Evolutionary conservation across 2,888 invertebrate species (phyloP).

Genomic region (Drosophila anomalata): DNA sequence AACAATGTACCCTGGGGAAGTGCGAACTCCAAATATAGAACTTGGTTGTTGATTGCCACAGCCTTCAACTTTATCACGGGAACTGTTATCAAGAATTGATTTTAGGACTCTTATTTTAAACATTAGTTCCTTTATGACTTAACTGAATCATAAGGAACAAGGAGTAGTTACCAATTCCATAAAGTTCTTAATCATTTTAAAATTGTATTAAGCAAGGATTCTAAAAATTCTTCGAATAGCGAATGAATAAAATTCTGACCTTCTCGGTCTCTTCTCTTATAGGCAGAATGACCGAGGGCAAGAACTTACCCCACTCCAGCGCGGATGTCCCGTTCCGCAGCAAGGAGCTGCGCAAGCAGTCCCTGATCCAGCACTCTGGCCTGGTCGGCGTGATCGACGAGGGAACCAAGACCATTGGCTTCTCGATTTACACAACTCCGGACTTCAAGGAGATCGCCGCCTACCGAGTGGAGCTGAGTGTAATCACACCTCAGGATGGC

Average conservation of each 20-base stretch:
- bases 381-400: constrained; percentile 97
- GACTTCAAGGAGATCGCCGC: constrained; percentile 91
- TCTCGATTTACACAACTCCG: constrained; percentile 91
- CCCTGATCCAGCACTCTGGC: constrained; percentile 63
- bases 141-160: neutral
- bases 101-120: constrained; percentile 11
- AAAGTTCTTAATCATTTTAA: neutral
- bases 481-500: constrained; percentile 92
- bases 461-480: constrained; percentile 92
- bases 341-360: constrained; percentile 69
- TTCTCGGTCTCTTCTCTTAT: neutral
- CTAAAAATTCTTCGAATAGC: too few species aligned
- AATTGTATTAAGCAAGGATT: too few species aligned
- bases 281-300: constrained; percentile 72
- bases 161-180: neutral
- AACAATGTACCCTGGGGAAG: constrained; percentile 6
- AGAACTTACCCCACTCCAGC: constrained; percentile 69
- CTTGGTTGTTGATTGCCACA: constrained; percentile 5
- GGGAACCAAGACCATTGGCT: constrained; percentile 95
- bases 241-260: neutral
- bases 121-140: constrained; percentile 8
- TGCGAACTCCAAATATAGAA: constrained; percentile 22
- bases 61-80: constrained; percentile 15
- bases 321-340: constrained; percentile 77
- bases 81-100: constrained; percentile 17